These are phyloP conservation scores for Spicauda simplicius DNA, from an alignment of 2,888 invertebrate species.

Conservation along the genomic window DNA sequence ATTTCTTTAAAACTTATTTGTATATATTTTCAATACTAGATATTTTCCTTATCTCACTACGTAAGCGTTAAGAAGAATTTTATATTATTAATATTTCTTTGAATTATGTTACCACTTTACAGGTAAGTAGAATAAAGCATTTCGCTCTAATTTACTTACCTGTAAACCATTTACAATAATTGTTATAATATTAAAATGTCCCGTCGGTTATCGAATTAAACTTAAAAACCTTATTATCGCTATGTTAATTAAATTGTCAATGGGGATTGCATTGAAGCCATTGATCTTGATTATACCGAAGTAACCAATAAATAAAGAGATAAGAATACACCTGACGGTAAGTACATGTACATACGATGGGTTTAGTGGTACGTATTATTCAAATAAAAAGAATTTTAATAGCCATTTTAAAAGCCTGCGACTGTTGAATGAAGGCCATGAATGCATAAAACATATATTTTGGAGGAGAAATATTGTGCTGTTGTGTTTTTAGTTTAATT, in stretches of 20 bases:
- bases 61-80: too few species aligned
- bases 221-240: slow-evolving; percentile 1
- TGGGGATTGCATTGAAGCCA: slow-evolving; percentile 1
- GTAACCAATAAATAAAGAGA: slow-evolving; percentile 31
- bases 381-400: slow-evolving; percentile 28
- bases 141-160: too few species aligned
- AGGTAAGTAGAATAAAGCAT: neutral
- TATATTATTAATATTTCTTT: neutral
- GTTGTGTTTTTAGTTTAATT: too few species aligned
- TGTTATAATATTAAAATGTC: neutral
- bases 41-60: too few species aligned
- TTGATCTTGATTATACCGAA: slow-evolving; percentile 26
- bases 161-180: neutral
- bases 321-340: slow-evolving; percentile 35
- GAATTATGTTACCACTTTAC: neutral
- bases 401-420: slow-evolving; percentile 22
- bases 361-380: slow-evolving; percentile 26
- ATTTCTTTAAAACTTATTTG: too few species aligned
- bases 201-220: neutral
- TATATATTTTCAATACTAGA: too few species aligned
- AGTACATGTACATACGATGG: slow-evolving; percentile 7
- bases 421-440: neutral
- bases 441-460: neutral
- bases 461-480: slow-evolving; percentile 3
- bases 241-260: slow-evolving; percentile 30